phyloP scores from a whole-genome alignment of 1,140 invertebrate genomes.

The Drosophila albomicans region DNA sequence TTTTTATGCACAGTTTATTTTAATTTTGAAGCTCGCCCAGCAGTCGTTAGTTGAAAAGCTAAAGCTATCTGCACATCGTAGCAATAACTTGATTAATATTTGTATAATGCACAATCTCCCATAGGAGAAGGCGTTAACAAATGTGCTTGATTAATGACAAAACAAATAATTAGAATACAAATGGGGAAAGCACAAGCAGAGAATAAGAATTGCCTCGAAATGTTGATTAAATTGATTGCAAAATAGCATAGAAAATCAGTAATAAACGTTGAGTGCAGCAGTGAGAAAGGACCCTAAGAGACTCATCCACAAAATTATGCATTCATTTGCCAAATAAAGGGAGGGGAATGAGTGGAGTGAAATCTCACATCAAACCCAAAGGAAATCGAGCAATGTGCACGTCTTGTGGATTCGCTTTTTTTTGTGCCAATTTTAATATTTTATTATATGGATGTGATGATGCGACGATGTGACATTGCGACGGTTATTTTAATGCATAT shows the following conservation, averaged over 20 bases:
- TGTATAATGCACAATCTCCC: background rate
- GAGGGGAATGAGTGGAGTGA: background rate
- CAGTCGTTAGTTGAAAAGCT: background rate
- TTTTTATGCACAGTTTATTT: too few species aligned
- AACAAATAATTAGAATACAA: constrained; percentile 35
- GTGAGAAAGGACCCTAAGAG: constrained; percentile 6
- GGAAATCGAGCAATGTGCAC: constrained; percentile 34
- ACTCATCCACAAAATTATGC: constrained; percentile 22
- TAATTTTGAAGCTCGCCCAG: background rate
- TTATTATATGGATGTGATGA: constrained; percentile 56
- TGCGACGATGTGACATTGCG: constrained; percentile 41
- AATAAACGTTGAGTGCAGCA: constrained; percentile 6
- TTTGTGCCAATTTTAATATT: constrained; percentile 66
- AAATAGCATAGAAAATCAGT: constrained; percentile 25
- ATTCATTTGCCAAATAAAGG: constrained; percentile 41
- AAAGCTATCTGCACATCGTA: background rate
- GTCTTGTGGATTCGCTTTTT: constrained; percentile 25
- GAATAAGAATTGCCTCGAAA: constrained; percentile 25
- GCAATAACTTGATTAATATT: constrained; percentile 5
- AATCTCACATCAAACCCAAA: constrained; percentile 8
- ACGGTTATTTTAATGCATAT: constrained; percentile 71
- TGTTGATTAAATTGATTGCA: constrained; percentile 35
- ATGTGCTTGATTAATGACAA: constrained; percentile 12
- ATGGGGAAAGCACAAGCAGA: constrained; percentile 8
- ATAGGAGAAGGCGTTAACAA: constrained; percentile 7